Conservation (phyloP, 1,140 invertebrate genomes). For the Philopotamus ludificatus region DNA sequence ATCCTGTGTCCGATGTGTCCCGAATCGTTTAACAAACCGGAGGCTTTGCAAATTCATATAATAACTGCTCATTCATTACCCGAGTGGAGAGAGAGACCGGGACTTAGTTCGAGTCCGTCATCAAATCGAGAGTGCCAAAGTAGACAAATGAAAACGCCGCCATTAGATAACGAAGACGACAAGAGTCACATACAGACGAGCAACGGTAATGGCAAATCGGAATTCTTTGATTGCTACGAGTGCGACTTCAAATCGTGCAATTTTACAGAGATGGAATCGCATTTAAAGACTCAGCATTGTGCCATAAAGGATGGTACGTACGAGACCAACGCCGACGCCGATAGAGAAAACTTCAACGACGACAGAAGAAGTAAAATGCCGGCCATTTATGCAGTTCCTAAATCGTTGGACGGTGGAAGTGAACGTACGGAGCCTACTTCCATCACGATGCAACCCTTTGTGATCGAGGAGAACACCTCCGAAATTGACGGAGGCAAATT, state of each 20-base stretch:
- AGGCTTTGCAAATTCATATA: slow-evolving; percentile 39
- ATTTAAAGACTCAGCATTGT: slow-evolving; percentile 64
- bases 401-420: slow-evolving; percentile 47
- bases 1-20: slow-evolving; percentile 40
- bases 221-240: slow-evolving; percentile 62
- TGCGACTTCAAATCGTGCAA: slow-evolving; percentile 66
- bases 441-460: slow-evolving; percentile 83
- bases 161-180: slow-evolving; percentile 45
- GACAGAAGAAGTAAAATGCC: slow-evolving; percentile 59
- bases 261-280: slow-evolving; percentile 64
- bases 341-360: slow-evolving; percentile 53
- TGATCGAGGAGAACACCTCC: slow-evolving; percentile 64
- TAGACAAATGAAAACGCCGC: slow-evolving; percentile 38
- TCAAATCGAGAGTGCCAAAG: slow-evolving; percentile 35
- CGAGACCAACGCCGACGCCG: slow-evolving; percentile 49
- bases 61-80: slow-evolving; percentile 38
- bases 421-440: slow-evolving; percentile 46
- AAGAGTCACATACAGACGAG: slow-evolving; percentile 44
- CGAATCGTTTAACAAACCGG: slow-evolving; percentile 41
- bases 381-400: slow-evolving; percentile 60
- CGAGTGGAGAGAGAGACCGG: slow-evolving; percentile 35
- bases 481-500: slow-evolving; percentile 61
- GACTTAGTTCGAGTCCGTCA: slow-evolving; percentile 28
- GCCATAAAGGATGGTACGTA: slow-evolving; percentile 43
- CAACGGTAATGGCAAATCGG: slow-evolving; percentile 35